Evolutionary conservation across 2,888 invertebrate genomes (phyloP).

Genomic region (Chironomus riparius): DNA sequence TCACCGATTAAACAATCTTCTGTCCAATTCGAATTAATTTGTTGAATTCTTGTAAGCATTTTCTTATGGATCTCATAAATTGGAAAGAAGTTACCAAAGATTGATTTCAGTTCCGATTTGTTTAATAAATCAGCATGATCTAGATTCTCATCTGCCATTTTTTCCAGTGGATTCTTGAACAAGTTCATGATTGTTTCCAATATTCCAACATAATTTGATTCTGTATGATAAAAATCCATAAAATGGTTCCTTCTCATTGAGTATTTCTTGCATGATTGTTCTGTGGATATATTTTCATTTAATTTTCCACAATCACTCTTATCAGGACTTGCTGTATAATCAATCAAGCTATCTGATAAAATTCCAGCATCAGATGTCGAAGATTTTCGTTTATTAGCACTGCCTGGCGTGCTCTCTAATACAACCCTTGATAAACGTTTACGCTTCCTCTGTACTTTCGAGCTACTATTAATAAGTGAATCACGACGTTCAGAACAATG

Average conservation of each 20-base stretch:
- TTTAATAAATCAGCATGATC: constrained; percentile 61
- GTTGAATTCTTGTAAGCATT: constrained; percentile 51
- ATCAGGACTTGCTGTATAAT: constrained; percentile 77
- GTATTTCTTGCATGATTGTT: constrained; percentile 38
- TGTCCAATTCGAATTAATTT: constrained; percentile 57
- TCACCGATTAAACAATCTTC: constrained; percentile 83
- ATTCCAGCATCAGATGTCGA: constrained; percentile 78
- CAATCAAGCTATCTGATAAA: constrained; percentile 78
- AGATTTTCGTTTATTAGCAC: constrained; percentile 63
- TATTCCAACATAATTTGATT: constrained; percentile 94
- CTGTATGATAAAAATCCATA: constrained; percentile 89
- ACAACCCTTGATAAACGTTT: constrained; percentile 55
- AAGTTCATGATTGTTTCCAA: constrained; percentile 88
- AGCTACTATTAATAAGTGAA: constrained; percentile 45
- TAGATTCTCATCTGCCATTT: constrained; percentile 68
- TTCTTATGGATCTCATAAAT: constrained; percentile 88
- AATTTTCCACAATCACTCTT: constrained; percentile 42
- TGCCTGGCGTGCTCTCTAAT: constrained; percentile 40
- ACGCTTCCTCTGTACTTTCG: constrained; percentile 58
- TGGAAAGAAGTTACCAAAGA: constrained; percentile 90
- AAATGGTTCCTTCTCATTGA: constrained; percentile 45
- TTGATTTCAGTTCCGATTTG: constrained; percentile 85
- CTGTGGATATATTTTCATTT: constrained; percentile 30
- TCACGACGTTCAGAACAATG: constrained; percentile 44
- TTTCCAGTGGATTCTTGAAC: constrained; percentile 88